Base-by-base conservation (phyloP, 2,113 vertebrate species). In the Oreotrochilus melanogaster region DNA sequence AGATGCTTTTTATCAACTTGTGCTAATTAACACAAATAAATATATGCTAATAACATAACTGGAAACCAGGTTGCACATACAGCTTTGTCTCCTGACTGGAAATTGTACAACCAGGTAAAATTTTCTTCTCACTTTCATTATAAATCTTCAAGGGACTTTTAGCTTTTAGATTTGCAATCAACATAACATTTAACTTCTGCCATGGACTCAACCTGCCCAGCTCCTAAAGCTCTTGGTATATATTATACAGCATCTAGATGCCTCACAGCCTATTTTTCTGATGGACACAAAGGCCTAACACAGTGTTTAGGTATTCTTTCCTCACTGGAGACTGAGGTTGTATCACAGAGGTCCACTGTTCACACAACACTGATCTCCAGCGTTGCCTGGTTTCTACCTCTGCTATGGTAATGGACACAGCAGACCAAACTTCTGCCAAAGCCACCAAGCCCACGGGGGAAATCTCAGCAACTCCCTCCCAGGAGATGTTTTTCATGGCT, bases 11-110 rank as follows among this genome's bases (percentile, higher is more conserved):
- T 30, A 87, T 61, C 76, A 91, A 75, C 69, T 65, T 28, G 25
- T 70, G 80, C 83, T 95, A 81, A 92, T 93, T 95, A 33, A 80
- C 86, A 82, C 47, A 69, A 91, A 95, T 91, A 96, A 93, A 92
- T 87, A 87, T 2, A 65, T 60, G 42, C 72, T 92, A 61, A 74
- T 74, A 91, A 47, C 72, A 33, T 50, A 86, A 47, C 35, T 73
- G 54, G 66, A 94, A 90, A n/a, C 9, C 28, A 62, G 69, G 31
- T 48, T 89, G 48, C 53, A 54, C 21, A 12, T 39, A 43, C 23
- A 61, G 1, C 42, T 86, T 43, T 7, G 64, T 42, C 69, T 92
- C 48, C 75, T 78, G 56, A 21, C 8, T 56, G 69, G 15, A 84
- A 84, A 64, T 56, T 81, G 65, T 21, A 35, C 47, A 42, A 71